Evolutionary conservation across 1,140 invertebrate species (phyloP).

Genomic region (Nebria ingens): DNA sequence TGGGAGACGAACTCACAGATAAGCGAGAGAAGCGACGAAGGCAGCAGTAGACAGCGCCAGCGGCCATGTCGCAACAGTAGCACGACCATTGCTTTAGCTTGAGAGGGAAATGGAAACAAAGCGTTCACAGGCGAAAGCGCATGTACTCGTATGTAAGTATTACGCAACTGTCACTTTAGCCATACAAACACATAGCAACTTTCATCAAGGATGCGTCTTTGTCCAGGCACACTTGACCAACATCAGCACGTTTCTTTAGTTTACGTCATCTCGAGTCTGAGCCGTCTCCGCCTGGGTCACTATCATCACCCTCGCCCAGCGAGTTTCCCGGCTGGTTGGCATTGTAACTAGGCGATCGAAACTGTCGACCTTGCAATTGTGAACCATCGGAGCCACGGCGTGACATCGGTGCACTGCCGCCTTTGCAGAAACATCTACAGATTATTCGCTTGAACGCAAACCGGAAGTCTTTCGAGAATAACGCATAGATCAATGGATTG

Average conservation of each 20-base stretch:
- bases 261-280: slow-evolving; percentile 44
- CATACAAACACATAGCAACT: slow-evolving; percentile 28
- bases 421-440: slow-evolving; percentile 64
- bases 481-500: slow-evolving; percentile 85
- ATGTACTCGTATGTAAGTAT: slow-evolving; percentile 2
- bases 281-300: slow-evolving; percentile 38
- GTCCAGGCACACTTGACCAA: slow-evolving; percentile 19
- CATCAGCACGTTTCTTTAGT: slow-evolving; percentile 20
- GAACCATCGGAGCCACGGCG: slow-evolving; percentile 56
- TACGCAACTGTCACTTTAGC: slow-evolving; percentile 16
- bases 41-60: not conserved
- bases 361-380: slow-evolving; percentile 39
- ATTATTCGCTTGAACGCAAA: slow-evolving; percentile 87
- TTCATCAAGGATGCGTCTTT: slow-evolving; percentile 25
- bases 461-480: slow-evolving; percentile 87
- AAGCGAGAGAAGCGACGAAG: not conserved
- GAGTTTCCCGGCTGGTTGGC: slow-evolving; percentile 33
- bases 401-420: slow-evolving; percentile 30
- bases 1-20: slow-evolving; percentile 2
- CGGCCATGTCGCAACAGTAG: not conserved
- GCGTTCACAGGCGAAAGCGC: not conserved
- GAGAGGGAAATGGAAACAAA: not conserved
- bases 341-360: slow-evolving; percentile 40
- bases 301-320: slow-evolving; percentile 43
- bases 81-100: too few species aligned